A percentile compares a stretch with the other conserved stretches of the same genome.
These are phyloP conservation scores for Columbina picui DNA, from an alignment of 2,113 vertebrate genomes.

Conservation along the genomic window DNA sequence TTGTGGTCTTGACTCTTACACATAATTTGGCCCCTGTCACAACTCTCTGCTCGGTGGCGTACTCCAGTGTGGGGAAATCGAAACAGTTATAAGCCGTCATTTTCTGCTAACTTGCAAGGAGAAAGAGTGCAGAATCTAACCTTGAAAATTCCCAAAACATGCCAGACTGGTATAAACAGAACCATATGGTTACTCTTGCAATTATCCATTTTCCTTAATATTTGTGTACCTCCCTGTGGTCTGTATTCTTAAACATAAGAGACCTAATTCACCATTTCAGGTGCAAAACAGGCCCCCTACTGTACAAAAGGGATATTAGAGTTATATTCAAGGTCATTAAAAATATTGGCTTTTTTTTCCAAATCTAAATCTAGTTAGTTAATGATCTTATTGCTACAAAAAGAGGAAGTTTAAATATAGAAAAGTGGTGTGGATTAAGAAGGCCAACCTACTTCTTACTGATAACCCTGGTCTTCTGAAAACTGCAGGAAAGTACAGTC, in stretches of 20 bases:
- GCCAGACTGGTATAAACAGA: background rate
- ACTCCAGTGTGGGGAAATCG: background rate
- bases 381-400: background rate
- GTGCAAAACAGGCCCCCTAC: background rate
- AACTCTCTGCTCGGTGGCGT: background rate
- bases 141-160: background rate
- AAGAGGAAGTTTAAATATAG: background rate
- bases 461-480: background rate
- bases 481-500: background rate
- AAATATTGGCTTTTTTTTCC: background rate
- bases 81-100: rapidly evolving
- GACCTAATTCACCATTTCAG: background rate
- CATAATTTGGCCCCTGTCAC: background rate
- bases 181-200: background rate
- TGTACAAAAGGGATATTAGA: background rate
- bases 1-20: background rate
- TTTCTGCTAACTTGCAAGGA: background rate
- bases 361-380: background rate
- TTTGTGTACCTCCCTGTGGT: background rate
- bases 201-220: background rate
- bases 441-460: background rate
- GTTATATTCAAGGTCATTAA: background rate
- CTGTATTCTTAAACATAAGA: background rate
- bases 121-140: background rate
- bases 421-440: background rate